A percentile compares a stretch with the other conserved stretches of the same genome.
Evolutionary conservation across 2,113 vertebrate genomes (phyloP).

Genomic region (Eolophus roseicapilla): DNA sequence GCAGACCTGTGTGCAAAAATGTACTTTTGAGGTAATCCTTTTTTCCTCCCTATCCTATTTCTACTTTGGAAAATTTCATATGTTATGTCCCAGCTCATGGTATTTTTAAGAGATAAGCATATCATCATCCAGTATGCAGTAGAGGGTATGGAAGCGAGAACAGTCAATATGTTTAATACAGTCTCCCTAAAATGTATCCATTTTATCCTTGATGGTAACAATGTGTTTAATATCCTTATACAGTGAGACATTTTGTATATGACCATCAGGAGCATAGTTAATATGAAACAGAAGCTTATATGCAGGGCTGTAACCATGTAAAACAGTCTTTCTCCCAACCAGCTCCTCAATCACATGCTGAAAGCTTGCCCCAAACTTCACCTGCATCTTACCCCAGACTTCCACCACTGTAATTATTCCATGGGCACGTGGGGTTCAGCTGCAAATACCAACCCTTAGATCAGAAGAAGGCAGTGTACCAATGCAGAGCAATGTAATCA

Average conservation of each 20-base stretch:
- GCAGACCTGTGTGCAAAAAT: conserved; percentile 4
- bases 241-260: neutral
- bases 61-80: neutral
- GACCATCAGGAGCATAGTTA: neutral
- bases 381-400: neutral
- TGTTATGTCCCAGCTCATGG: neutral
- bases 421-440: accelerated
- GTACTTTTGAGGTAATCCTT: neutral
- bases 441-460: neutral
- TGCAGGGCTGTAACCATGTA: neutral
- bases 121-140: neutral
- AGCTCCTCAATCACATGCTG: neutral
- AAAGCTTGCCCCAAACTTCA: neutral
- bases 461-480: neutral
- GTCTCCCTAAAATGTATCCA: neutral
- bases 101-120: conserved; percentile 6
- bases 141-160: neutral
- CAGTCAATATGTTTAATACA: neutral
- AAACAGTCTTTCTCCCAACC: neutral
- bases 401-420: neutral
- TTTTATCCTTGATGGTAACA: neutral
- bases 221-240: conserved; percentile 9
- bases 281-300: neutral
- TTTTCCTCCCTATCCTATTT: neutral
- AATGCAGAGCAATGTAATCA: neutral